These are phyloP conservation scores for Drosophila rhopaloa DNA, from an alignment of 1,140 invertebrate species.

Conservation along the genomic window DNA sequence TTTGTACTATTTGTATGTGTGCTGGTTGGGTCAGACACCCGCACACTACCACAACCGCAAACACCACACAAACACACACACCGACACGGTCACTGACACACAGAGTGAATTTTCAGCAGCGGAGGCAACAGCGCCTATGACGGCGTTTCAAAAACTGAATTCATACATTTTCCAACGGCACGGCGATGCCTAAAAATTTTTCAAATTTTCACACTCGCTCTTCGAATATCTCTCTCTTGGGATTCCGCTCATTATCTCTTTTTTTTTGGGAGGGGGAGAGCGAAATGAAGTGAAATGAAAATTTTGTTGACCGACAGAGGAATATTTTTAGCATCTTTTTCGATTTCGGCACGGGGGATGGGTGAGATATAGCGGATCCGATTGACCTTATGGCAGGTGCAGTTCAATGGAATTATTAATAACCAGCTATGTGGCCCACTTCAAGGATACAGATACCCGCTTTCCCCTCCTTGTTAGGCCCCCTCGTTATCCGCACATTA, in stretches of 20 bases:
- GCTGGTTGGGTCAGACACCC: slow-evolving; percentile 41
- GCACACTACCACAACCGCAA: slow-evolving; percentile 37
- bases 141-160: slow-evolving; percentile 81
- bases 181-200: slow-evolving; percentile 66
- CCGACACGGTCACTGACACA: slow-evolving; percentile 7
- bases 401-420: slow-evolving; percentile 78
- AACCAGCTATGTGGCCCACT: slow-evolving; percentile 36
- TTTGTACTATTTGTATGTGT: slow-evolving; percentile 13
- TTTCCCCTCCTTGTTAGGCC: neutral
- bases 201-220: slow-evolving; percentile 44
- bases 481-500: slow-evolving; percentile 8
- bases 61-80: slow-evolving; percentile 4
- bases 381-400: slow-evolving; percentile 77
- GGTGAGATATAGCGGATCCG: slow-evolving; percentile 21
- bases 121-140: slow-evolving; percentile 69
- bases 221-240: slow-evolving; percentile 5
- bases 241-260: slow-evolving; percentile 23
- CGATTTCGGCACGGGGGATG: slow-evolving; percentile 17
- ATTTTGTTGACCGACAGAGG: slow-evolving; percentile 63
- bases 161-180: slow-evolving; percentile 77
- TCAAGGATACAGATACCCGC: slow-evolving; percentile 28
- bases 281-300: slow-evolving; percentile 54
- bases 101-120: slow-evolving; percentile 37
- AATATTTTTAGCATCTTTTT: slow-evolving; percentile 62
- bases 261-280: slow-evolving; percentile 7